A percentile compares a stretch with the other conserved stretches of the same genome.
Conservation (phyloP, 2,113 vertebrate species). For the Lycocorax pyrrhopterus region DNA sequence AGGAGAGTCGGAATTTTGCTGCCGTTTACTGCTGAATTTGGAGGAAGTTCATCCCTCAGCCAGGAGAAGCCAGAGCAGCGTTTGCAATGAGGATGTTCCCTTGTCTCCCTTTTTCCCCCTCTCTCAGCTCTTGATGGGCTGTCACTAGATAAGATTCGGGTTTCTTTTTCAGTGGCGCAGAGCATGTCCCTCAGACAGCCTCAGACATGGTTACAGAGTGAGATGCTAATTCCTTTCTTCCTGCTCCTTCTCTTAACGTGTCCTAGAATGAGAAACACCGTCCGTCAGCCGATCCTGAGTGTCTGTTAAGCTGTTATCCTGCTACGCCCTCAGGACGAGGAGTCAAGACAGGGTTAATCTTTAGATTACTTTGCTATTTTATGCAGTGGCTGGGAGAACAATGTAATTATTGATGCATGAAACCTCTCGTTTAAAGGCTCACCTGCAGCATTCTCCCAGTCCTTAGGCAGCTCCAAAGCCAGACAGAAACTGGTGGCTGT, state of each 20-base stretch:
- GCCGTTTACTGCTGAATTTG: not conserved
- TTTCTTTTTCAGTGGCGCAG: not conserved
- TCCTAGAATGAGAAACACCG: not conserved
- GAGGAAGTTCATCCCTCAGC: slow-evolving; percentile 27
- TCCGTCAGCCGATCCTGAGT: not conserved
- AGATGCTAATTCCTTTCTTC: not conserved
- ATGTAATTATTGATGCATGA: not conserved
- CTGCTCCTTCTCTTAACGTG: not conserved
- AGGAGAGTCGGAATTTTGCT: slow-evolving; percentile 15
- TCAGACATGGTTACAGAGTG: fast-evolving
- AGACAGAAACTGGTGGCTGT: not conserved
- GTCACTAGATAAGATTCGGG: not conserved
- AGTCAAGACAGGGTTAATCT: not conserved
- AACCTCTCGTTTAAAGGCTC: not conserved
- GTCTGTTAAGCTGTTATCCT: not conserved
- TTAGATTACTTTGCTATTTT: not conserved
- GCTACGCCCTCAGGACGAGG: not conserved
- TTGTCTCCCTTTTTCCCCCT: not conserved
- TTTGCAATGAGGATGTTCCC: not conserved
- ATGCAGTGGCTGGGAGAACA: not conserved
- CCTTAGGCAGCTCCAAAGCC: not conserved
- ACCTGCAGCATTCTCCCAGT: not conserved
- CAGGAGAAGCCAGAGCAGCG: not conserved
- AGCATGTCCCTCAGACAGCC: not conserved
- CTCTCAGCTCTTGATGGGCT: not conserved